Evolutionary conservation across 2,113 vertebrate genomes (phyloP).

Genomic region (Eulacestoma nigropectus): DNA sequence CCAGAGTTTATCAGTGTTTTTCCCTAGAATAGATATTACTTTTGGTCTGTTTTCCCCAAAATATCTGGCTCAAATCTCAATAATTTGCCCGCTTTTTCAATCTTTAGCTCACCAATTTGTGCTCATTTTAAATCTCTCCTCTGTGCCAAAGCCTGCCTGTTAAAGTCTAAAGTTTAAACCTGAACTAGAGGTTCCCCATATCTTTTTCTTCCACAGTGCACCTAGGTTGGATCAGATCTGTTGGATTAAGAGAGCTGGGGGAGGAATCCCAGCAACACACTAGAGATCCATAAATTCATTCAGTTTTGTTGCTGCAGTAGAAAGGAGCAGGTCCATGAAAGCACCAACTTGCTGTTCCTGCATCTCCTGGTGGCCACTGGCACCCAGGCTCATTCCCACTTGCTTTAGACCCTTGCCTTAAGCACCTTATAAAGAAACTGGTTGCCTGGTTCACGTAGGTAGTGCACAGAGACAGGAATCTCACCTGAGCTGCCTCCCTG

Average conservation of each 20-base stretch:
- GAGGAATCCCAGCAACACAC: neutral
- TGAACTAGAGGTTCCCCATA: neutral
- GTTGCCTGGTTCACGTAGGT: neutral
- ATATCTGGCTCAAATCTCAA: neutral
- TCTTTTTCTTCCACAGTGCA: neutral
- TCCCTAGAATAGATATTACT: conserved; percentile 15
- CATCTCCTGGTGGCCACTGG: neutral
- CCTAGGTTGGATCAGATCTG: neutral
- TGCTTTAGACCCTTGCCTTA: neutral
- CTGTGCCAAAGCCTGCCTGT: neutral
- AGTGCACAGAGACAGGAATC: neutral
- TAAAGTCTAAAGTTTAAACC: neutral
- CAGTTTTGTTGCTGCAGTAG: neutral
- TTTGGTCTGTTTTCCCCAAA: neutral
- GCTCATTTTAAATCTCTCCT: neutral
- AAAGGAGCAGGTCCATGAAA: neutral
- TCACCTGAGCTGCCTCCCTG: neutral
- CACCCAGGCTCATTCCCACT: neutral
- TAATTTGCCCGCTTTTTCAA: neutral
- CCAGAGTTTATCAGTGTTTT: conserved; percentile 13
- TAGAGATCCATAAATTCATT: neutral
- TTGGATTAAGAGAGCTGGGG: neutral
- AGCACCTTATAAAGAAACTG: neutral
- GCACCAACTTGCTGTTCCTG: neutral
- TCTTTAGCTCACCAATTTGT: neutral